Base-by-base conservation (phyloP, 2,113 vertebrate species). In the Erythrocercus mccallii region DNA sequence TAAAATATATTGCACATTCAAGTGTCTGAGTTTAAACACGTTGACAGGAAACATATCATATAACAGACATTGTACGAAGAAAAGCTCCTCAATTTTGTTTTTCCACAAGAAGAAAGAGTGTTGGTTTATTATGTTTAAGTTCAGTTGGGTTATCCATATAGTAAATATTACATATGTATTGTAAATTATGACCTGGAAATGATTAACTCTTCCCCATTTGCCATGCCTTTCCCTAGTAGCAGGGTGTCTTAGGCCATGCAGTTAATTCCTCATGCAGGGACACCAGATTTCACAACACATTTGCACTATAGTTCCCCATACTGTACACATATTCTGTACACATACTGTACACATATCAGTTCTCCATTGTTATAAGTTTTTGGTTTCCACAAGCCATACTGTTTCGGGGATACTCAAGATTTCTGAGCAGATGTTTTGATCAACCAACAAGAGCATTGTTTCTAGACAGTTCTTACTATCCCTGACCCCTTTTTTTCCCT, bases 1-100 rank as follows among this genome's bases (percentile, higher is more conserved):
- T 65, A 60, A 88, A 81, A 74, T 72, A 16, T 79, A 61, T 98
- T 91, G 97, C 97, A 88, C 98, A 97, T 50, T 8, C 12, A 76
- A 50, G 14, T 56, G 97, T 98, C 86, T 98, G 98, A 97, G 97
- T 98, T 81, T 99, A 70, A 80, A 91, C 7, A 5, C 1, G 33
- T 44, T 35, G 69, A 44, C 10, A 45, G 58, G 69, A 85, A 86
- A 13, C 10, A 62, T 35, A 25, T 35, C 31, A 21, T 66, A 7
- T 88, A 62, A 80, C 4, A 81, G 83, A 58, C 38, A 82, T 45
- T 66, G 24, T 57, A 45, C 48, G 68, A 77, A 72, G 81, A 65
- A 57, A 37, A 80, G 25, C 48, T 76, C 54, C 28, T 94, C 31
- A 37, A 33, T 44, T 70, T 35, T 44, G 24, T 81, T 83, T 85